Evolutionary conservation across 2,113 vertebrate genomes (phyloP), one percentile per base, ranked within the genome.

Genomic region (Sinocyclocheilus rhinocerous): DNA sequence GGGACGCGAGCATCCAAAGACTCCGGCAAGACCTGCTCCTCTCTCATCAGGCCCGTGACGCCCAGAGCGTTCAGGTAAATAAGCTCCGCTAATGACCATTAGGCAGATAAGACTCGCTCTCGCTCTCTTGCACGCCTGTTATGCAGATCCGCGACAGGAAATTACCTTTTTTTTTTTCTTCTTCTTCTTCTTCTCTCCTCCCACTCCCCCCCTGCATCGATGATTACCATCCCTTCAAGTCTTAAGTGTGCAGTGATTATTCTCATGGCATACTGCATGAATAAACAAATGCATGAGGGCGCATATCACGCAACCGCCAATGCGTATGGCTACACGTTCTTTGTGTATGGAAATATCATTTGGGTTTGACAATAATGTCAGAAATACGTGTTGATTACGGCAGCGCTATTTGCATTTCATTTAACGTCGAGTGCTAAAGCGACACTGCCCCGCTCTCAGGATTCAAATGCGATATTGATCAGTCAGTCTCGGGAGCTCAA

Each of bases 381-480:
- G 88, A 93, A 91, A 94, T 92, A 92, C 90, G 87, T 89, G 90
- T 91, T 88, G 91, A 92, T 94, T 93, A 94, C 92, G 91, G 88
- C 89, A 87, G 45, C 87, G 42, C 85, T 92, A 89, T 93, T 95
- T 93, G 92, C 91, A 88, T 94, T 93, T 91, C 90, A 81, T 92
- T 90, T 94, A 90, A 90, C 91, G 86, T 92, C 90, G 90, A 52
- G 57, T 90, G 90, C 91, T 92, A 90, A 91, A 90, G 89, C 87
- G 91, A 91, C 90, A 77, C 90, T 85, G 83, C 82, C 88, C 89
- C 88, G 87, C 91, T 89, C 90, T 82, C 90, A 77, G 85, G 91
- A 94, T 95, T 95, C 92, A 95, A 95, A 95, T 95, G 93, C 88
- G 90, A 63, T 95, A 95, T 95, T 95, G 94, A 95, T 96, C 92